Evolutionary conservation across 2,888 invertebrate genomes (phyloP).

Genomic region (Leucophenga maculata): DNA sequence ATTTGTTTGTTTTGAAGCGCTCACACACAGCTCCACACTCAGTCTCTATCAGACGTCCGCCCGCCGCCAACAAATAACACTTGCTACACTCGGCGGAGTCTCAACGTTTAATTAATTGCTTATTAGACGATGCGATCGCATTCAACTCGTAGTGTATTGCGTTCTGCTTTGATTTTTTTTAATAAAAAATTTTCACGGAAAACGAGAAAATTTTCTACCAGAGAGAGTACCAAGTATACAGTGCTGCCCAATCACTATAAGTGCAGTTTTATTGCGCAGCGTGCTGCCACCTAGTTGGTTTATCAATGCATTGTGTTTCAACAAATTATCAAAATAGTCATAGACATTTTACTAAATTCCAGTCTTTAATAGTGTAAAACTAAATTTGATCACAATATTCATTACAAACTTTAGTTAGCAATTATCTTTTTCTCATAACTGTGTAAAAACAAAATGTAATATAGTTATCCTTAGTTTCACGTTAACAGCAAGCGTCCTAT

Average conservation of each 20-base stretch:
- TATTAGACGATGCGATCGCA: background rate
- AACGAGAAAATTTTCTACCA: too few species aligned
- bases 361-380: too few species aligned
- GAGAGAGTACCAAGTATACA: too few species aligned
- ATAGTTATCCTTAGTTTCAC: too few species aligned
- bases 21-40: background rate
- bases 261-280: background rate
- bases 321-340: background rate
- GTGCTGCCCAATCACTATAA: background rate
- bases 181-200: background rate
- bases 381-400: too few species aligned
- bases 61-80: background rate
- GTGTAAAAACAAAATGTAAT: too few species aligned
- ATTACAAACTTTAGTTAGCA: too few species aligned
- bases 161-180: background rate
- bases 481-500: too few species aligned
- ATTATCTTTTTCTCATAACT: too few species aligned
- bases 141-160: background rate
- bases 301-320: background rate
- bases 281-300: too few species aligned
- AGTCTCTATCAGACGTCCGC: background rate
- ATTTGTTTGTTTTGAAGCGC: slow-evolving; percentile 15
- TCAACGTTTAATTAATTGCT: too few species aligned
- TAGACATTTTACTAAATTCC: too few species aligned
- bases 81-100: background rate